Base-by-base conservation (phyloP, 2,797 vertebrate genomes). In the Neosilurus hyrtlii region DNA sequence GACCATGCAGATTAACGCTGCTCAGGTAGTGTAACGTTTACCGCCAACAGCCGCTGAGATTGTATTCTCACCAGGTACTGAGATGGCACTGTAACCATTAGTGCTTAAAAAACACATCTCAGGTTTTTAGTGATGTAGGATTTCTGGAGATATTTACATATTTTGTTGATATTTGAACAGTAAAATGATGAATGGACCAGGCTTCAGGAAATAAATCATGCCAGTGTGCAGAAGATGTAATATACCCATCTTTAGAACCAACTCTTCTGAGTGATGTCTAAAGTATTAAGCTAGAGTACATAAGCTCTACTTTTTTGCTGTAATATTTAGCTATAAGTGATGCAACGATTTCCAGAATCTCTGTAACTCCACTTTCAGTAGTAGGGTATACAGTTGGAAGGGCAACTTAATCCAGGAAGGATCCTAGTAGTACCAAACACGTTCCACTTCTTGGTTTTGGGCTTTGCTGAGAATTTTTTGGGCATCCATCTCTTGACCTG, bases 181-280 rank as follows among this genome's bases (percentile, higher is more conserved):
- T 79, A 24, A 52, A 52, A 52, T 30, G 76, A 79, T 52, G 18
- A 79, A 65, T 66, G 61, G 51, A 78, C n/a, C 15, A 9, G 18
- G 61, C 62, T 3, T 30, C 7, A 54, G 62, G 62, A 79, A 52
- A 79, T 65, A 76, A 82, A 76, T 66, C 81, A 52, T n/a, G 15
- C 15, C 20, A 12, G 4, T 7, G 49, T 65, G 49, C 59, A 10
- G 61, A 52, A 37, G 37, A 63, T 78, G 43, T 63, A 63, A 63
- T 63, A 49, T 61, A n/a, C 57, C 12, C 22, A n/a, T 24, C 22
- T 61, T 12, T 62, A 37, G 49, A 18, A 20, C 37, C 1, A 9
- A 11, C 14, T 78, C 61, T 61, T 24, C 56, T 15, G 10, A 59
- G 22, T 24, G 35, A 62, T 24, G 4, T 15, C 22, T 62, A 16